Evolutionary conservation across 2,888 invertebrate genomes (phyloP), one percentile per base, ranked within the genome.

Genomic region (Antheraea yamamai): DNA sequence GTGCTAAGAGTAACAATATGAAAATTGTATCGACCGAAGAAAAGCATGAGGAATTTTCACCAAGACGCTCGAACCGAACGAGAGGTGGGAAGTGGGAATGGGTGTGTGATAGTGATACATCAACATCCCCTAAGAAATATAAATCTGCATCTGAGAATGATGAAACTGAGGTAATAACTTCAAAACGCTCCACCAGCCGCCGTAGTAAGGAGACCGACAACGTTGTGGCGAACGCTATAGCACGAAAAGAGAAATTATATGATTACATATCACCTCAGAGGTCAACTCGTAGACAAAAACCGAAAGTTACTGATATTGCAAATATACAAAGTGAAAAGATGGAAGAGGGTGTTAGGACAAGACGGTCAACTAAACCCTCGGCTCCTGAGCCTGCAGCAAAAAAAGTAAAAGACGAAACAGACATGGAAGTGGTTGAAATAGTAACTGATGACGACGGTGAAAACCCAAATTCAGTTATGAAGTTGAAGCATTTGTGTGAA

Each of bases 191-290:
- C 0, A 96, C 96, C 0, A 95, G 96, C 74, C 94, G 96, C 61
- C 92, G 96, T 72, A 96, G 96, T 80, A 96, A 96, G 84, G 96
- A 96, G 81, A 95, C 91, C 70, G 95, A 96, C 78, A 96, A 96
- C 73, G 95, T 97, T 52, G 88, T 97, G 35, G 96, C 97, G 78
- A 96, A 95, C 88, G 97, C 97, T 16, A 97, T 97, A 82, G 97
- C 97, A 0, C 94, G 97, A 20, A 97, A 97, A 85, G 96, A 97
- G 85, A 97, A 97, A 81, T 96, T 96, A 0, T 96, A 96, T 81
- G 96, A 96, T 81, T 95, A 95, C 81, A 81, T 82, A 2, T 84
- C 92, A 4, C 85, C 89, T 2, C 91, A 91, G 75, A 82, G 94
- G 23, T 78, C 90, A 14, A 92, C 92, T 0, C 93, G 96, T 7